Conservation (phyloP, 2,888 invertebrate genomes). For the Drosophila monieri region DNA sequence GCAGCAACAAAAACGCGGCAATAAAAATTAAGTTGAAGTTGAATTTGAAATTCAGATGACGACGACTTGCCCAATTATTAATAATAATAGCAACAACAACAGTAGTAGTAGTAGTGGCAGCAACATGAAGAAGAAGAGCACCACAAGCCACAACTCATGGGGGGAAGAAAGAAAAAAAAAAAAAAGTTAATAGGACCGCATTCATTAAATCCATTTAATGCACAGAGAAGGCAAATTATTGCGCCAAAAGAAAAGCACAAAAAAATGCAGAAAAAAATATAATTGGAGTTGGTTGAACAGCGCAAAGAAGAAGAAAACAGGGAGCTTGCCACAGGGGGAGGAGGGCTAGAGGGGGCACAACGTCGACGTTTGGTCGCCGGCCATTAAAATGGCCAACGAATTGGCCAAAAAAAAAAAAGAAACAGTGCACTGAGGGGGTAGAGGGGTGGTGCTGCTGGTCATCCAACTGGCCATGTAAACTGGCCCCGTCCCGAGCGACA, state of each 20-base stretch:
- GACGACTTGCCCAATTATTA: slow-evolving; percentile 69
- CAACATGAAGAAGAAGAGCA: slow-evolving; percentile 34
- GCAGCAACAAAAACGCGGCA: slow-evolving; percentile 52
- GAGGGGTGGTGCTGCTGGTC: slow-evolving; percentile 13
- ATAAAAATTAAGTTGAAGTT: slow-evolving; percentile 66
- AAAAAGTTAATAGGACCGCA: slow-evolving; percentile 81
- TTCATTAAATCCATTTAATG: slow-evolving; percentile 83
- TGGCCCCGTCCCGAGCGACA: slow-evolving; percentile 35
- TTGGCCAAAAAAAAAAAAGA: slow-evolving; percentile 39
- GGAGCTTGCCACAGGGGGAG: slow-evolving; percentile 33
- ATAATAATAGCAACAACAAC: slow-evolving; percentile 57
- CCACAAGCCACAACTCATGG: background rate
- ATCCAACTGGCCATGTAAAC: slow-evolving; percentile 59
- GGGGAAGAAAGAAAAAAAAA: slow-evolving; percentile 36
- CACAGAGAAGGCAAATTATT: slow-evolving; percentile 80
- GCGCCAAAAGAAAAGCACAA: slow-evolving; percentile 65
- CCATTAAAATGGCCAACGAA: slow-evolving; percentile 79
- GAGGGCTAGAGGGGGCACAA: slow-evolving; percentile 46
- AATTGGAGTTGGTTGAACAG: slow-evolving; percentile 77
- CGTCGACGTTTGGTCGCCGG: slow-evolving; percentile 55
- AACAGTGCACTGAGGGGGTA: background rate
- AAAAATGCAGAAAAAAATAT: slow-evolving; percentile 44
- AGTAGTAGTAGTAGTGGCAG: slow-evolving; percentile 7
- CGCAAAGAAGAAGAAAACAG: slow-evolving; percentile 50
- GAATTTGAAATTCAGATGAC: slow-evolving; percentile 70